Conservation (phyloP, 2,888 invertebrate genomes). For the Macrosiphum euphorbiae region DNA sequence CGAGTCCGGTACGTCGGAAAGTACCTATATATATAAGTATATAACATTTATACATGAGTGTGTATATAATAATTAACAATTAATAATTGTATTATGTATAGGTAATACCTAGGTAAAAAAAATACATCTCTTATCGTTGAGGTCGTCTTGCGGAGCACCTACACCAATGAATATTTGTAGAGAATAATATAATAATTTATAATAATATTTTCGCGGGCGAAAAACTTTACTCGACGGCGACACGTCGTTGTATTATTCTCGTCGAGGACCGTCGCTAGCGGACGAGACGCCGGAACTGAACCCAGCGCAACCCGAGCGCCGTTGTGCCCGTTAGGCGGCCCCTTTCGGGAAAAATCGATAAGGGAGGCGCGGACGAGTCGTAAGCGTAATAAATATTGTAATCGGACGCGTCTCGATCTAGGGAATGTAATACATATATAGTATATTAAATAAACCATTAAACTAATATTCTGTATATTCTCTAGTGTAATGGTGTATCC, state of each 20-base stretch:
- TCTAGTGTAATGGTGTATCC: too few species aligned
- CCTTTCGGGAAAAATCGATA: conserved; percentile 62
- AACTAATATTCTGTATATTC: too few species aligned
- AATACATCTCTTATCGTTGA: background rate
- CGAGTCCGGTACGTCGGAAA: too few species aligned
- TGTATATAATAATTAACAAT: background rate
- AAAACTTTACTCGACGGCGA: background rate
- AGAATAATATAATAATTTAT: background rate
- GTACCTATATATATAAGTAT: too few species aligned
- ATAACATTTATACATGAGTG: too few species aligned
- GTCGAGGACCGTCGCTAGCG: conserved; percentile 36
- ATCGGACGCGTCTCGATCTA: background rate
- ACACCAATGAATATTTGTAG: background rate
- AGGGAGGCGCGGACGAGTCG: conserved; percentile 35
- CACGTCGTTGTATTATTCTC: background rate
- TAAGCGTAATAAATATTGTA: background rate
- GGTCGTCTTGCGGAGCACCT: background rate
- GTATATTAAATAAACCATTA: too few species aligned
- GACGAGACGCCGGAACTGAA: conserved; percentile 51
- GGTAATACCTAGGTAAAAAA: background rate
- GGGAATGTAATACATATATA: background rate
- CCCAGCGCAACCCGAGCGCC: conserved; percentile 38
- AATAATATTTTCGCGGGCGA: background rate
- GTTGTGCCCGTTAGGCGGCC: conserved; percentile 32
- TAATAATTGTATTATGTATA: background rate